These are phyloP conservation scores for Ectemnius lituratus DNA, from an alignment of 2,888 invertebrate species.

Conservation along the genomic window DNA sequence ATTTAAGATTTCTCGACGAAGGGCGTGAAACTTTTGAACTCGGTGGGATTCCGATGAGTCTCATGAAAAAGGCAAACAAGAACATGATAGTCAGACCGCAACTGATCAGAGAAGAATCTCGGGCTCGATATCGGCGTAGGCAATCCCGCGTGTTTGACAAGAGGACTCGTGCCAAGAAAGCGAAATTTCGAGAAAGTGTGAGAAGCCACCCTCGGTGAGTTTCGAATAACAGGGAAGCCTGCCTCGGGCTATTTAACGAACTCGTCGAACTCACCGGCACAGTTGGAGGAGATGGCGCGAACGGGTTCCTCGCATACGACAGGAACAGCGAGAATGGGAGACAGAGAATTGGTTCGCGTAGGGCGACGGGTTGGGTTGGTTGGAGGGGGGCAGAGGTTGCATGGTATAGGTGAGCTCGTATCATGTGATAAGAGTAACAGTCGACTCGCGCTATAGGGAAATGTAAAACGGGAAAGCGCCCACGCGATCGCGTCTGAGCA, in stretches of 20 bases:
- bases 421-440: constrained; percentile 51
- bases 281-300: constrained; percentile 29
- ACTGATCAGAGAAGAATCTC: too few relatives aligned
- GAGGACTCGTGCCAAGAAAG: constrained; percentile 40
- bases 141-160: background rate
- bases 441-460: constrained; percentile 45
- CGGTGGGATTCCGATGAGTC: too few relatives aligned
- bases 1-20: too few relatives aligned
- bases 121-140: too few relatives aligned
- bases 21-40: too few relatives aligned
- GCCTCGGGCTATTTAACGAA: constrained; percentile 48
- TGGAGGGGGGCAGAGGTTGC: too few relatives aligned
- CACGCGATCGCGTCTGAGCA: constrained; percentile 41
- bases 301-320: constrained; percentile 4
- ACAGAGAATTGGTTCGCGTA: background rate
- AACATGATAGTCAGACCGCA: too few relatives aligned
- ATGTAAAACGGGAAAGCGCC: constrained; percentile 58
- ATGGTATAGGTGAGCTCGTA: constrained; percentile 1
- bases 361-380: too few relatives aligned
- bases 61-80: too few relatives aligned
- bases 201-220: constrained; percentile 28
- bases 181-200: constrained; percentile 53
- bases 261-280: constrained; percentile 52
- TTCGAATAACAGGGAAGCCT: constrained; percentile 46
- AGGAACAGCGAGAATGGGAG: background rate